Conservation (phyloP, 2,797 vertebrate species). For the Myotis pilosus region DNA sequence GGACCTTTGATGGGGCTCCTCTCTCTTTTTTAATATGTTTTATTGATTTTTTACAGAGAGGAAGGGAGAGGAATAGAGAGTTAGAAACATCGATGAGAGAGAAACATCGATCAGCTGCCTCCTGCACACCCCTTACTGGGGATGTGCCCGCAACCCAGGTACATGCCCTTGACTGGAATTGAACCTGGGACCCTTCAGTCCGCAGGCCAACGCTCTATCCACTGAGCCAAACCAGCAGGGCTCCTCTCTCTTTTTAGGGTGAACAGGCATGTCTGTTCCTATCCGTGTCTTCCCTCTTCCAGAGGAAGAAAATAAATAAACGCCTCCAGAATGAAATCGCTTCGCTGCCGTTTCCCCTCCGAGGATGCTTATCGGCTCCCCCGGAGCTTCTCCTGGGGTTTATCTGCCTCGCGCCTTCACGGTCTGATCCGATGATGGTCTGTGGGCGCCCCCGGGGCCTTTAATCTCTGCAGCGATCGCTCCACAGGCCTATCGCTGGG, state of each 20-base stretch:
- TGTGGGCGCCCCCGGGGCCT: conserved; percentile 53
- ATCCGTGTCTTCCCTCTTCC: conserved; percentile 19
- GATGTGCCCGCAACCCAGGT: too few species aligned
- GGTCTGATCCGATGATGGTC: conserved; percentile 66
- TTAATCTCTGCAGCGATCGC: conserved; percentile 60
- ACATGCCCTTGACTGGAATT: too few species aligned
- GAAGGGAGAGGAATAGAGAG: too few species aligned
- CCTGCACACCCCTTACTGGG: too few species aligned
- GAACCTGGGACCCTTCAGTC: too few species aligned
- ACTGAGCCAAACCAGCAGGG: too few species aligned
- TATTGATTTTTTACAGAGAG: too few species aligned
- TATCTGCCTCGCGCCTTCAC: conserved; percentile 65
- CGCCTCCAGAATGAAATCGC: conserved; percentile 40
- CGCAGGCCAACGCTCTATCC: too few species aligned
- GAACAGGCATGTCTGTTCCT: not conserved
- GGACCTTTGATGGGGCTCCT: not conserved
- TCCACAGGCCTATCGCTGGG: conserved; percentile 42
- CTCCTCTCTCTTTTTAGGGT: conserved; percentile 41
- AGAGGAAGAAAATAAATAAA: not conserved
- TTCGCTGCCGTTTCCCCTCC: conserved; percentile 62
- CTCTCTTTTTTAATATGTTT: too few species aligned
- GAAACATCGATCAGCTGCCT: too few species aligned
- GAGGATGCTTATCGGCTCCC: conserved; percentile 52
- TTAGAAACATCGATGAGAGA: too few species aligned
- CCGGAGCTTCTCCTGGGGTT: conserved; percentile 65